Evolutionary conservation across 2,113 vertebrate genomes (phyloP).

Genomic region (Alouatta palliata): DNA sequence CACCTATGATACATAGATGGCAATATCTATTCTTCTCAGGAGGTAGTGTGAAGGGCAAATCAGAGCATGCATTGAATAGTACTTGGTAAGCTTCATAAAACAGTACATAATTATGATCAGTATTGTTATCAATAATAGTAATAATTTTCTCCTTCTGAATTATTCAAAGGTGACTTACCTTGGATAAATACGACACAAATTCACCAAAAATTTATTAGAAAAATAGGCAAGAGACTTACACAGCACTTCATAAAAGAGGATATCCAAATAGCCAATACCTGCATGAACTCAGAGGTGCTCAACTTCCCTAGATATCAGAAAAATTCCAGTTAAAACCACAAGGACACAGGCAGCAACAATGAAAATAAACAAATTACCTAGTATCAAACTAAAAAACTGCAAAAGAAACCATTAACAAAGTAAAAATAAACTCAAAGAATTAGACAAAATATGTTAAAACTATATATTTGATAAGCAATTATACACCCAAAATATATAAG

Average conservation of each 20-base stretch:
- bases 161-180: background rate
- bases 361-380: background rate
- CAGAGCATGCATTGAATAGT: background rate
- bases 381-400: background rate
- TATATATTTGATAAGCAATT: background rate
- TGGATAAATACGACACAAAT: constrained; percentile 1
- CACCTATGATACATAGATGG: background rate
- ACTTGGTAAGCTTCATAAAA: background rate
- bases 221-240: background rate
- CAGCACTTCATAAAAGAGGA: background rate
- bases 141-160: background rate
- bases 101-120: background rate
- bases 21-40: background rate
- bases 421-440: background rate
- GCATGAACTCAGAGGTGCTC: background rate
- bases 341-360: background rate
- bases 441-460: background rate
- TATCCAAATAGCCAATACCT: background rate
- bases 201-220: background rate
- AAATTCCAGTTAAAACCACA: background rate
- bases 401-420: background rate
- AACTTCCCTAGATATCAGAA: background rate
- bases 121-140: background rate
- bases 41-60: background rate
- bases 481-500: background rate